Percentiles rank a stretch among this genome's conserved stretches.
phyloP scores from a whole-genome alignment of 2,888 invertebrate genomes.

The Stenchaetothrips biformis region DNA sequence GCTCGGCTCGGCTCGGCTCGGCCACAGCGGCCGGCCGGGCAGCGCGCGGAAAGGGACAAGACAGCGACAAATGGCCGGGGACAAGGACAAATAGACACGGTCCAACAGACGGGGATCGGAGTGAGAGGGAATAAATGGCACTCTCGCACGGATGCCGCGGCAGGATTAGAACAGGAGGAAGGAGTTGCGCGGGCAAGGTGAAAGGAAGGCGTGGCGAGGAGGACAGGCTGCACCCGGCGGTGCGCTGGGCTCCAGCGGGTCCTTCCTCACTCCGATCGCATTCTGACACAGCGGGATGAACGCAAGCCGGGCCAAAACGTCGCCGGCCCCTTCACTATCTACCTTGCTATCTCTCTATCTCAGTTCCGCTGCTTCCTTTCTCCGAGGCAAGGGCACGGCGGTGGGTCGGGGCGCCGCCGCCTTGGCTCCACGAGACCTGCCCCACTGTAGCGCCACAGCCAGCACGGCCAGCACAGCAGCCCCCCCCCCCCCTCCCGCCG shows the following conservation, averaged over 20 bases:
- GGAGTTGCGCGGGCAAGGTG: too few relatives aligned
- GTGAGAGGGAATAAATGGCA: background rate
- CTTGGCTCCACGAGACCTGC: background rate
- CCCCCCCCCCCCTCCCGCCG: too few relatives aligned
- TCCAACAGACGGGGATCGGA: conserved; percentile 11
- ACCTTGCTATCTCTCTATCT: background rate
- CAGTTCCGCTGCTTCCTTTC: background rate
- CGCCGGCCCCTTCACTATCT: background rate
- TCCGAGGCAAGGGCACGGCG: background rate
- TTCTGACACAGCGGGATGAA: too few relatives aligned
- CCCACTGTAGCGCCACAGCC: background rate
- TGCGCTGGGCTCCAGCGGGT: too few relatives aligned
- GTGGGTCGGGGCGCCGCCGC: background rate
- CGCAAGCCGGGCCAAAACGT: too few relatives aligned
- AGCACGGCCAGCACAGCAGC: too few relatives aligned
- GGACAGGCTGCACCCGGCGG: too few relatives aligned
- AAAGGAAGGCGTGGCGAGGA: too few relatives aligned
- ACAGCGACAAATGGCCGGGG: conserved; percentile 6
- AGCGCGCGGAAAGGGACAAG: conserved; percentile 1
- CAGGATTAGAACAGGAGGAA: too few relatives aligned
- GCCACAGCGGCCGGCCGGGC: background rate
- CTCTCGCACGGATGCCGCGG: background rate
- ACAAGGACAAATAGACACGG: conserved; percentile 22
- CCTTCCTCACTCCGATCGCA: too few relatives aligned
- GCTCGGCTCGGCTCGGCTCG: too few relatives aligned